phyloP scores from a whole-genome alignment of 2,113 vertebrate species.

The Elachura formosa region DNA sequence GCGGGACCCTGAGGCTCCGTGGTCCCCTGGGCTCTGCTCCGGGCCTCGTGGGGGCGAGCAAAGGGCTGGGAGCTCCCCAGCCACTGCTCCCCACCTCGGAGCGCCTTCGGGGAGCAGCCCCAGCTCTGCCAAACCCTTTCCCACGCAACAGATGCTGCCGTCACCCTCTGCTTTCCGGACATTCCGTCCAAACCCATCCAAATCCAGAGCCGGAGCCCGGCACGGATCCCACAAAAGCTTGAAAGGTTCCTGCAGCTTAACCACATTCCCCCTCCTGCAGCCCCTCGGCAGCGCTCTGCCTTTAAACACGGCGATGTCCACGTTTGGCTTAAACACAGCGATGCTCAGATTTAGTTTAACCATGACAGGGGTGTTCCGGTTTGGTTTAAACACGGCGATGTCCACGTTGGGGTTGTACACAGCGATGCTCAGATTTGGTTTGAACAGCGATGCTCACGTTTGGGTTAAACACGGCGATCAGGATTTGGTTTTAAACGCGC shows the following conservation, averaged over 20 bases:
- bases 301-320: background rate
- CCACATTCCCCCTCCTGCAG: background rate
- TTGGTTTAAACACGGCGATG: no score
- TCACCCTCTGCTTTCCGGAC: background rate
- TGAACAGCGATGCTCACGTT: no score
- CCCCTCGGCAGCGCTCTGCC: background rate
- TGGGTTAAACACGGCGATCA: no score
- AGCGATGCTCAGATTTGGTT: no score
- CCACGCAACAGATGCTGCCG: fast-evolving
- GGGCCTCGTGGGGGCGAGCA: background rate
- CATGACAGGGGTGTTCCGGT: no score
- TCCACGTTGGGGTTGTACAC: no score
- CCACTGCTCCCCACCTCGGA: background rate
- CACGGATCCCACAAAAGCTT: fast-evolving
- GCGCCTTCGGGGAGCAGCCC: fast-evolving
- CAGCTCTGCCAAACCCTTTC: background rate
- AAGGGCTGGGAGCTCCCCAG: background rate
- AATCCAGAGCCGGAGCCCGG: background rate
- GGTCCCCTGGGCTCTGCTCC: background rate
- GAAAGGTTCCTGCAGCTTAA: background rate
- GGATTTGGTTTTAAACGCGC: background rate
- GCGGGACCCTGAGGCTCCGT: background rate
- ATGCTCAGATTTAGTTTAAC: no score
- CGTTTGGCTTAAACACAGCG: background rate
- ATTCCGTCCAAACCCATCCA: background rate